A percentile compares a stretch with the other conserved stretches of the same genome.
Conservation (phyloP, 2,888 invertebrate genomes). For the Sylvicola fuscatus region DNA sequence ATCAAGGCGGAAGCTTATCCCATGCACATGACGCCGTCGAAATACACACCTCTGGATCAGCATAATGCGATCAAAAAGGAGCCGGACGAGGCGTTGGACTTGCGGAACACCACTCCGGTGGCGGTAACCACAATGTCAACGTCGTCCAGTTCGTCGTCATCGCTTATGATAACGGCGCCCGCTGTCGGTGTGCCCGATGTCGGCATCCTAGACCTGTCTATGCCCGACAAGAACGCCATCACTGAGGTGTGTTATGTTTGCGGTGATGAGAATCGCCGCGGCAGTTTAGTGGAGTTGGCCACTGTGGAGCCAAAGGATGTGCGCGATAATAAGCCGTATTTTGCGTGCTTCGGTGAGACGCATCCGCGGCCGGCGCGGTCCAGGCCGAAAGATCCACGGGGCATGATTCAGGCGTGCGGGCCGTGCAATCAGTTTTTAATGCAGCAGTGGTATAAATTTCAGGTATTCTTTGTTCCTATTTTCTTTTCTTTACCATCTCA, state of each 20-base stretch:
- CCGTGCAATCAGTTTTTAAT: slow-evolving; percentile 69
- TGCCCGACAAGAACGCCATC: slow-evolving; percentile 81
- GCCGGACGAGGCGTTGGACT: slow-evolving; percentile 24
- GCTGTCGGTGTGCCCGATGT: slow-evolving; percentile 31
- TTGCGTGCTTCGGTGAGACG: slow-evolving; percentile 51
- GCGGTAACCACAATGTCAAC: slow-evolving; percentile 11
- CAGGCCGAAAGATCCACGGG: slow-evolving; percentile 66
- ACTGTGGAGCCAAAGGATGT: slow-evolving; percentile 35
- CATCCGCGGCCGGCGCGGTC: slow-evolving; percentile 73
- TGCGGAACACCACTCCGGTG: slow-evolving; percentile 17
- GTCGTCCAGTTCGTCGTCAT: slow-evolving; percentile 25
- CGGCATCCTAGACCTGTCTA: slow-evolving; percentile 70
- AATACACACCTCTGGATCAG: slow-evolving; percentile 15
- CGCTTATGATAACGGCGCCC: slow-evolving; percentile 26
- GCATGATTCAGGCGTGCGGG: slow-evolving; percentile 57
- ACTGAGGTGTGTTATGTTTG: slow-evolving; percentile 83
- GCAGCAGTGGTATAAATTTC: slow-evolving; percentile 71
- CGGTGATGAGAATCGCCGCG: slow-evolving; percentile 70
- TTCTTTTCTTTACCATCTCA: too few relatives aligned
- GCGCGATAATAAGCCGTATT: slow-evolving; percentile 39
- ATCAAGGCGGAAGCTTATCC: too few relatives aligned
- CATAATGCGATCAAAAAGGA: slow-evolving; percentile 10
- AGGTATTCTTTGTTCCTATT: too few relatives aligned
- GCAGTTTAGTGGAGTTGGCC: slow-evolving; percentile 51
- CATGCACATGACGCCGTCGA: slow-evolving; percentile 12